Evolutionary conservation across 2,888 invertebrate species (phyloP).

Genomic region (Habrosyne pyritoides): DNA sequence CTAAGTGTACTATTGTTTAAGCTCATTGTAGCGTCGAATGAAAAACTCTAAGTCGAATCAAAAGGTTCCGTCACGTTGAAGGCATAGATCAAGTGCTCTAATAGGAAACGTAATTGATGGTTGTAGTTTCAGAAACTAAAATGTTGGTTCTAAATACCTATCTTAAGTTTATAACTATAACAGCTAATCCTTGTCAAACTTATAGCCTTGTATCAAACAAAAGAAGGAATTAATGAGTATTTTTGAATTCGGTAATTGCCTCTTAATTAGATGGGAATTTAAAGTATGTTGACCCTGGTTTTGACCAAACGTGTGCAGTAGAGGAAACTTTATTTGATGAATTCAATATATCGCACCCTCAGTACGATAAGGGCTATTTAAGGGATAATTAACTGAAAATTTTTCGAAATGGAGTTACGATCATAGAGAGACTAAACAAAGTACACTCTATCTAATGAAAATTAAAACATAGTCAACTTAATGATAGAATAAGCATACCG

Average conservation of each 20-base stretch:
- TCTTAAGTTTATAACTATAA: not conserved
- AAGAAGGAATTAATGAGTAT: not conserved
- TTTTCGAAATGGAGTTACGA: too few species aligned
- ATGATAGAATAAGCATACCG: too few species aligned
- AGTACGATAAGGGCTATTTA: too few species aligned
- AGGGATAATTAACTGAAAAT: too few species aligned
- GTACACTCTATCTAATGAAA: too few species aligned
- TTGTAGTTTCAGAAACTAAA: not conserved
- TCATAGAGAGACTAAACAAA: too few species aligned
- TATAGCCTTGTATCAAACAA: too few species aligned
- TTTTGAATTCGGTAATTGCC: not conserved
- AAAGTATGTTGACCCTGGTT: not conserved
- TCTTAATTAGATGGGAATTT: not conserved
- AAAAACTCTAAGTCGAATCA: conserved; percentile 12
- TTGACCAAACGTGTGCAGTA: not conserved
- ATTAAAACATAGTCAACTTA: too few species aligned
- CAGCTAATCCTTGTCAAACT: too few species aligned
- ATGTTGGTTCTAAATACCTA: not conserved
- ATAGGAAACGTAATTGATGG: not conserved
- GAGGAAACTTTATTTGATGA: not conserved
- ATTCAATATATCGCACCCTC: too few species aligned
- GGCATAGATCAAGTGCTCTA: not conserved
- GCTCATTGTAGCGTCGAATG: conserved; percentile 34
- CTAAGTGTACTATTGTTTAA: conserved; percentile 43
- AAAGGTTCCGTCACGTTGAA: conserved; percentile 4